These are phyloP conservation scores for Actinernus sp. DNA, from an alignment of 92 coral and sea anemone species.

Conservation along the genomic window DNA sequence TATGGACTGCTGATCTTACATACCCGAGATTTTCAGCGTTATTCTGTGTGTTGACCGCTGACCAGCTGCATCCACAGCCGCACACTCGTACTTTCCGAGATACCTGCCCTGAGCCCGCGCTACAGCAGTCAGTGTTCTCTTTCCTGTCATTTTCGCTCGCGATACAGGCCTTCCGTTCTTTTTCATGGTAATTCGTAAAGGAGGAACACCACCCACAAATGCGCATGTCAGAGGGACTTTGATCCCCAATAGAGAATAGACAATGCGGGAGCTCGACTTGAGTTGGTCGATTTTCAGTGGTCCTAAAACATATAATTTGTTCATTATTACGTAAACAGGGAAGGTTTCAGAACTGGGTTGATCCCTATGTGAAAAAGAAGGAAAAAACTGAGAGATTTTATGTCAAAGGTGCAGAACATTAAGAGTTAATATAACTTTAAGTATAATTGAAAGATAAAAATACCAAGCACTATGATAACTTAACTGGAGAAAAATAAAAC, in stretches of 20 bases:
- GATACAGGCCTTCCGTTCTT: slow-evolving; percentile 6
- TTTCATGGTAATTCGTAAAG: slow-evolving; percentile 28
- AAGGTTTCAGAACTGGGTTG: too few species aligned
- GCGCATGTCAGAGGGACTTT: slow-evolving; percentile 35
- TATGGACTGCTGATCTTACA: too few species aligned
- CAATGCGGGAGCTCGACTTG: slow-evolving; percentile 18
- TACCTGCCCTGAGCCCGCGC: slow-evolving; percentile 9
- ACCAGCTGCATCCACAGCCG: slow-evolving; percentile 32
- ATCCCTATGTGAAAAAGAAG: too few species aligned
- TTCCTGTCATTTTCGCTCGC: neutral
- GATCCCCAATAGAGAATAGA: slow-evolving; percentile 28
- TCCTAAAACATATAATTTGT: too few species aligned
- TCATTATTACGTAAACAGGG: too few species aligned
- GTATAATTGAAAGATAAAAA: too few species aligned
- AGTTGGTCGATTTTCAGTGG: slow-evolving; percentile 17
- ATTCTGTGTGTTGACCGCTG: slow-evolving; percentile 13
- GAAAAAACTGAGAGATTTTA: too few species aligned
- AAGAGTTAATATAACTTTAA: too few species aligned
- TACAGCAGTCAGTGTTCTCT: slow-evolving; percentile 23
- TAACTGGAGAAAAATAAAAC: too few species aligned
- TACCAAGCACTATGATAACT: too few species aligned
- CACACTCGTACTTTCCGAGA: slow-evolving; percentile 40
- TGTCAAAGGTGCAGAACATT: too few species aligned
- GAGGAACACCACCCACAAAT: slow-evolving; percentile 32
- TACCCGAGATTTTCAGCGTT: slow-evolving; percentile 31